These are phyloP conservation scores for Penaeus monodon DNA, from an alignment of 2,888 invertebrate species.

Conservation along the genomic window DNA sequence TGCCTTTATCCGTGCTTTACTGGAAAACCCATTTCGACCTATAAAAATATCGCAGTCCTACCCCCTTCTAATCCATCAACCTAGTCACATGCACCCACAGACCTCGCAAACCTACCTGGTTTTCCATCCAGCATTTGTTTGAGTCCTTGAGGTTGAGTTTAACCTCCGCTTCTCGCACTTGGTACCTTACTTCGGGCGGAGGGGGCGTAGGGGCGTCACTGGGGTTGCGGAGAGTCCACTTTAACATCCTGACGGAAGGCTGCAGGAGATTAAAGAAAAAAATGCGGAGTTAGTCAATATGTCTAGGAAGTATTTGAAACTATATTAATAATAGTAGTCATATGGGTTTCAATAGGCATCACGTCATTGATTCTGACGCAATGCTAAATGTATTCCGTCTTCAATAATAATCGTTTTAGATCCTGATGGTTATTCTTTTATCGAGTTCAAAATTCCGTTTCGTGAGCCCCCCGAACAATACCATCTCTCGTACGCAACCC, in stretches of 20 bases:
- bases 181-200: slow-evolving; percentile 34
- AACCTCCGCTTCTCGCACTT: slow-evolving; percentile 27
- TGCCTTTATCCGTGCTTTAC: too few species aligned
- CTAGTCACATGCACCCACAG: not conserved
- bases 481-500: too few species aligned
- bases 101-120: slow-evolving; percentile 35
- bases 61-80: slow-evolving; percentile 28
- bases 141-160: slow-evolving; percentile 57
- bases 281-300: not conserved
- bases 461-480: too few species aligned
- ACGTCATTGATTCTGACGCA: too few species aligned
- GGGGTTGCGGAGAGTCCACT: slow-evolving; percentile 64
- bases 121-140: slow-evolving; percentile 62
- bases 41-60: not conserved
- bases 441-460: too few species aligned
- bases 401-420: too few species aligned
- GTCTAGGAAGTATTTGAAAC: too few species aligned
- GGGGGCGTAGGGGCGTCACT: slow-evolving; percentile 37
- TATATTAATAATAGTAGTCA: too few species aligned
- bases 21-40: too few species aligned
- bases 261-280: not conserved
- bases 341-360: too few species aligned
- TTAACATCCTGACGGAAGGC: slow-evolving; percentile 59
- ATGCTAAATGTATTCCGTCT: too few species aligned
- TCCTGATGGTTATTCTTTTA: too few species aligned